Conservation (phyloP, 2,113 vertebrate genomes). For the Bubo blakistoni region DNA sequence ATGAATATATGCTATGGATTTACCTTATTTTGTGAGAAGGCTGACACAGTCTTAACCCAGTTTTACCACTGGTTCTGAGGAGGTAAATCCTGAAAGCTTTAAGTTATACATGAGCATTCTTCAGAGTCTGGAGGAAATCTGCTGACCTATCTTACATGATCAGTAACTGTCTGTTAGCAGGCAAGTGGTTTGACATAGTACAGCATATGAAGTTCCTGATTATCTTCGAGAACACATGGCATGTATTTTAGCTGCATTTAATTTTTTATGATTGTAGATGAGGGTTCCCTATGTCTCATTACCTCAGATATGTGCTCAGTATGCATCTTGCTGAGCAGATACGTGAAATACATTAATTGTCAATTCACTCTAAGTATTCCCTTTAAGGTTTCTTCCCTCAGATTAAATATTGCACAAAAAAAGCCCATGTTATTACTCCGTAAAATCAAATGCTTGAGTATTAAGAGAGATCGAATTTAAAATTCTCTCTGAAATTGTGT, state of each 20-base stretch:
- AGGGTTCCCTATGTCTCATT: neutral
- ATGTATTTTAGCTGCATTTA: neutral
- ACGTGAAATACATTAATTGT: conserved; percentile 14
- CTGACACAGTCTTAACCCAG: neutral
- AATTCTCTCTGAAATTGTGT: neutral
- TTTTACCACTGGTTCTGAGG: neutral
- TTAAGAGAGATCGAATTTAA: neutral
- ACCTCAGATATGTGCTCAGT: neutral
- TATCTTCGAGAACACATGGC: neutral
- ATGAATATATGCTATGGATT: neutral
- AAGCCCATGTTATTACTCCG: neutral
- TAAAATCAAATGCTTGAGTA: neutral
- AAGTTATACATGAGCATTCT: neutral
- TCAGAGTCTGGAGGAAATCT: neutral
- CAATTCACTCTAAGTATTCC: neutral
- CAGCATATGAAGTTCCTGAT: neutral
- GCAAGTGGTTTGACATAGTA: neutral
- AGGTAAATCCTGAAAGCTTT: neutral
- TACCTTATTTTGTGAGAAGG: neutral
- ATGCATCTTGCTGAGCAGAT: neutral
- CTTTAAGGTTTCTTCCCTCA: neutral
- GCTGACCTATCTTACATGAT: neutral
- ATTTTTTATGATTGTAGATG: neutral
- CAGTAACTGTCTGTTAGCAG: neutral
- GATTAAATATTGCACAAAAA: neutral